Conservation (phyloP, 2,888 invertebrate genomes). For the Molorchus minor region DNA sequence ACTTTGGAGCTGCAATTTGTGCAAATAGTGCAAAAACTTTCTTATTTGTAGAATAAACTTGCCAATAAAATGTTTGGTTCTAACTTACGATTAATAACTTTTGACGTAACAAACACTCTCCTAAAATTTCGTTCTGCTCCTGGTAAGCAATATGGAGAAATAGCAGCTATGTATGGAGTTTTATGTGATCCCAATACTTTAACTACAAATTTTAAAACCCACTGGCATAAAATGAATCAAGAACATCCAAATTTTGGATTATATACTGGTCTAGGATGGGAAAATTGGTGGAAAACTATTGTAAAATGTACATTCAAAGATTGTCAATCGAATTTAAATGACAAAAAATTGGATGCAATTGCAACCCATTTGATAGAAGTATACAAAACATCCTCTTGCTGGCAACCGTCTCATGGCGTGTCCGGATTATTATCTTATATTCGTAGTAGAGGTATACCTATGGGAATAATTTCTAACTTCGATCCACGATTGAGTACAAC, state of each 20-base stretch:
- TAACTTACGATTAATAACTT: slow-evolving; percentile 82
- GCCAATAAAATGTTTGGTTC: too few species aligned
- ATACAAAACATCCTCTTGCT: slow-evolving; percentile 77
- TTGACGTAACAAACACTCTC: slow-evolving; percentile 89
- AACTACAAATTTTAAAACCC: slow-evolving; percentile 70
- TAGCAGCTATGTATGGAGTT: slow-evolving; percentile 76
- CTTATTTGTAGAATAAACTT: too few species aligned
- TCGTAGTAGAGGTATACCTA: slow-evolving; percentile 59
- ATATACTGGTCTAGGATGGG: slow-evolving; percentile 73
- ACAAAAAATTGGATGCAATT: slow-evolving; percentile 64
- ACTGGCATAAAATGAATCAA: slow-evolving; percentile 71
- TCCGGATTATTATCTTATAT: slow-evolving; percentile 72
- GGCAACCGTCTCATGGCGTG: slow-evolving; percentile 76
- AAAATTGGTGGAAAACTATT: slow-evolving; percentile 83
- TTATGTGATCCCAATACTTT: slow-evolving; percentile 68
- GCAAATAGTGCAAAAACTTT: too few species aligned
- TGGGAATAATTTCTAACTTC: slow-evolving; percentile 90
- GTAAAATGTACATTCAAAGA: slow-evolving; percentile 73
- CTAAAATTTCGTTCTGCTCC: slow-evolving; percentile 75
- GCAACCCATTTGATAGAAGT: slow-evolving; percentile 72
- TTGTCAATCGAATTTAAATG: slow-evolving; percentile 59
- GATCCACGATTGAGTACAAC: slow-evolving; percentile 81
- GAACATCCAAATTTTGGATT: slow-evolving; percentile 85
- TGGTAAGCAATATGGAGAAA: slow-evolving; percentile 81
- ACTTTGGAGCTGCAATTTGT: too few species aligned